Evolutionary conservation across 2,797 vertebrate species (phyloP), one percentile per base, ranked within the genome.

Genomic region (Decapterus maruadsi): DNA sequence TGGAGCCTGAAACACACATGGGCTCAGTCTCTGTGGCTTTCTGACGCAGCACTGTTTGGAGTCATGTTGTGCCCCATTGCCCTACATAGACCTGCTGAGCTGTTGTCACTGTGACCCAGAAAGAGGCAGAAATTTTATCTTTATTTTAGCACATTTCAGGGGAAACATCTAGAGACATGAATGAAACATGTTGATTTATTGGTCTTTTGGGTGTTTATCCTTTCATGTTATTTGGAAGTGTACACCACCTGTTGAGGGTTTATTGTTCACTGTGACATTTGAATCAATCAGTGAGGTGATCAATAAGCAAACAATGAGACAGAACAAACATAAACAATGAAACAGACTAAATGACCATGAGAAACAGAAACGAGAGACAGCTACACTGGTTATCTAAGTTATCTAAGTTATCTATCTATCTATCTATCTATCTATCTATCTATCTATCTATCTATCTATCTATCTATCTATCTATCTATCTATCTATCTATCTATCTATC

Each of bases 51-150:
- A 57, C 22, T 51, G n/a, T 65, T 29, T 46, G 36, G 16, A 63
- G 34, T 66, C 59, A 58, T 73, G 56, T 14, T 63, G 10, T 55
- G 61, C 6, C 46, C 19, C 56, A 19, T 79, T 81, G 54, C 40
- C 71, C 68, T 9, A 61, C 50, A 82, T 54, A 36, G 54, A 85
- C 38, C 53, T 63, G 57, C 54, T 73, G 48, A 65, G 57, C 16
- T 53, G 17, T 29, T 62, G 26, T 75, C 22, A 29, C 42, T 38
- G 6, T 72, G 67, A 75, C 34, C 56, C 14, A 59, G 22, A 74
- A 22, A 36, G 7, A 53, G 6, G 16, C 14, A 43, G 12, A 13
- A 4, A 3, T 26, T 26, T 26, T n/a, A n/a, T n/a, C n/a, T 26
- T 26, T 26, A 58, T 10, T 20, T 22, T 6, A 34, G 31, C 31